Evolutionary conservation across 2,113 vertebrate species (phyloP), one percentile per base, ranked within the genome.

Genomic region (Macquaria australasica): DNA sequence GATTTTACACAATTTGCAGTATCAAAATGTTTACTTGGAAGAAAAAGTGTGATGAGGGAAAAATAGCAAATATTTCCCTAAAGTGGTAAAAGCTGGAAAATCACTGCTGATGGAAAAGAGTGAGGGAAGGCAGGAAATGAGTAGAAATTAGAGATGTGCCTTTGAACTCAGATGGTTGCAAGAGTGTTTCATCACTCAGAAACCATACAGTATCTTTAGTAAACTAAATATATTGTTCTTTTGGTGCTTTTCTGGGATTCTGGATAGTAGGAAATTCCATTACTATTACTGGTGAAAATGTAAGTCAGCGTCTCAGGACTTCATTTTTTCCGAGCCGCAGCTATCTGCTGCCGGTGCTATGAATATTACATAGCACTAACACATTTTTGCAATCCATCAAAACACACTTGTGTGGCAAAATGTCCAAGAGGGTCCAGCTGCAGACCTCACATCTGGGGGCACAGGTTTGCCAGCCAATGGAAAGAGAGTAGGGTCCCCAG

Each of bases 211-310:
- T 28, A 2, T 31, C 43, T 37, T 53, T 53, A 48, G 14, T 58
- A 18, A 63, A 77, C 51, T 68, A 53, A 34, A 16, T 51, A 16
- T 37, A 43, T 75, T 41, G 48, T 70, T 58, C 28, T 66, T 51
- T 45, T 16, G 31, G 34, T 70, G 31, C 23, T 34, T 80, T 71
- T 18, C 14, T 76, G n/a, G 31, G 64, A 56, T n/a, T 34, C 21
- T n/a, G 21, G 39, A 68, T 34, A 25, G 43, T 43, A 66, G 53
- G 53, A 82, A 82, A 74, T 74, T 73, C 62, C 45, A 63, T 28
- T 69, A 62, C 59, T 73, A 53, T 34, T n/a, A 55, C 25, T 25
- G 20, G 63, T 55, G 64, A 74, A 62, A 70, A 50, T 69, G 25
- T 53, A 58, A 60, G 12, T 63, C 28, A 63, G 53, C 1, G 14